phyloP scores from a whole-genome alignment of 2,888 invertebrate genomes.

The Bruchidius siliquastri region DNA sequence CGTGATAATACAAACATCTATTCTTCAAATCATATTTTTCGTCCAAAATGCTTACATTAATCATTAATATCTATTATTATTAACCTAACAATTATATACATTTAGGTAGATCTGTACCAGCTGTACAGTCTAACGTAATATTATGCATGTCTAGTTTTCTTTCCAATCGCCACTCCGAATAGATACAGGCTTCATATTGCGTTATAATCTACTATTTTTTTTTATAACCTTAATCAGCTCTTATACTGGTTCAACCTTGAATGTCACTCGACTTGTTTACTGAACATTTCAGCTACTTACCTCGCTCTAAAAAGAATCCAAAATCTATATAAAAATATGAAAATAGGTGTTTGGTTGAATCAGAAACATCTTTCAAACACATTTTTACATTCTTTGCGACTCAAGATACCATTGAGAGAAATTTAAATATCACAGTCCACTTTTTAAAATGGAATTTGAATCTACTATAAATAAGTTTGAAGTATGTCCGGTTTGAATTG shows the following conservation, averaged over 20 bases:
- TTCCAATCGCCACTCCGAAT: not conserved
- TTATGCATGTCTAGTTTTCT: not conserved
- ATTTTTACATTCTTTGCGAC: not conserved
- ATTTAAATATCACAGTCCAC: not conserved
- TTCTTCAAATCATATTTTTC: not conserved
- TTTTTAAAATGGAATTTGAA: not conserved
- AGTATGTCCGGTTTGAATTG: too few species aligned
- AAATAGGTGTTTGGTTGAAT: not conserved
- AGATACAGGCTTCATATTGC: not conserved
- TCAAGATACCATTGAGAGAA: not conserved
- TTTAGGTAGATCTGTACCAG: not conserved
- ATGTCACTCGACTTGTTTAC: constrained; percentile 3
- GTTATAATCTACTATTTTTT: not conserved
- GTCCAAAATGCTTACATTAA: not conserved
- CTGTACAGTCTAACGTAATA: not conserved
- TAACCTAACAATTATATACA: not conserved
- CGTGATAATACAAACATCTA: too few species aligned
- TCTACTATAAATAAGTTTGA: not conserved
- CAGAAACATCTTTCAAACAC: not conserved
- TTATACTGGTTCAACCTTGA: constrained; percentile 8
- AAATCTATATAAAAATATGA: not conserved
- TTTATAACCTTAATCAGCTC: not conserved
- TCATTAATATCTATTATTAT: not conserved
- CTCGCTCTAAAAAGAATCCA: not conserved
- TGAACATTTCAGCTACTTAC: not conserved